phyloP scores from a whole-genome alignment of 2,888 invertebrate species.

The Xestia xanthographa region DNA sequence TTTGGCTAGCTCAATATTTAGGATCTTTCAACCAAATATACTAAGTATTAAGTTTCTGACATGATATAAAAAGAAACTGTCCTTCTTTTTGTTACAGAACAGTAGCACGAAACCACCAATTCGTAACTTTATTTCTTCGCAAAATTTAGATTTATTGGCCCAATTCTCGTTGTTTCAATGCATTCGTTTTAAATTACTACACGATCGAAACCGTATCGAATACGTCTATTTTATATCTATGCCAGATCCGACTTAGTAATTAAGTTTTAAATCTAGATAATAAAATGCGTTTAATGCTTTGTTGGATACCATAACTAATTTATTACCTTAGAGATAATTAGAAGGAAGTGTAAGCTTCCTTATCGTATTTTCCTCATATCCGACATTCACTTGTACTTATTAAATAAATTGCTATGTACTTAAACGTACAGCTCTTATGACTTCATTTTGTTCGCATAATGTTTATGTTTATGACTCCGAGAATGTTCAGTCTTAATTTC shows the following conservation, averaged over 20 bases:
- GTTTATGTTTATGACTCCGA: conserved; percentile 23
- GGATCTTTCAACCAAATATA: conserved; percentile 4
- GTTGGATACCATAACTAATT: conserved; percentile 44
- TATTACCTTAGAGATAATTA: conserved; percentile 46
- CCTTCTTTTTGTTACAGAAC: conserved; percentile 22
- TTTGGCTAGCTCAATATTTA: neutral
- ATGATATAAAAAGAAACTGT: conserved; percentile 6
- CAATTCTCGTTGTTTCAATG: conserved; percentile 43
- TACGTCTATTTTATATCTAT: conserved; percentile 35
- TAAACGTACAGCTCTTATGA: conserved; percentile 10
- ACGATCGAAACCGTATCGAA: conserved; percentile 32
- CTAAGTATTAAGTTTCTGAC: conserved; percentile 12
- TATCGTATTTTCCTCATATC: conserved; percentile 49
- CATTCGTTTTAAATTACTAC: conserved; percentile 41
- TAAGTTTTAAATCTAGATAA: conserved; percentile 38
- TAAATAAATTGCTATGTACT: conserved; percentile 41
- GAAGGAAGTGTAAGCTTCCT: conserved; percentile 63
- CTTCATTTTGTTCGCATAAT: conserved; percentile 43
- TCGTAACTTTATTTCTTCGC: conserved; percentile 19
- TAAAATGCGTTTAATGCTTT: conserved; percentile 26
- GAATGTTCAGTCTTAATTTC: conserved; percentile 18
- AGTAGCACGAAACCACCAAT: conserved; percentile 17
- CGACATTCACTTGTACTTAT: conserved; percentile 39
- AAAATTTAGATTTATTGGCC: conserved; percentile 40
- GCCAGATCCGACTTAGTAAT: conserved; percentile 22